These are phyloP conservation scores for Parnassius apollo DNA, from an alignment of 2,888 invertebrate species.

Conservation along the genomic window DNA sequence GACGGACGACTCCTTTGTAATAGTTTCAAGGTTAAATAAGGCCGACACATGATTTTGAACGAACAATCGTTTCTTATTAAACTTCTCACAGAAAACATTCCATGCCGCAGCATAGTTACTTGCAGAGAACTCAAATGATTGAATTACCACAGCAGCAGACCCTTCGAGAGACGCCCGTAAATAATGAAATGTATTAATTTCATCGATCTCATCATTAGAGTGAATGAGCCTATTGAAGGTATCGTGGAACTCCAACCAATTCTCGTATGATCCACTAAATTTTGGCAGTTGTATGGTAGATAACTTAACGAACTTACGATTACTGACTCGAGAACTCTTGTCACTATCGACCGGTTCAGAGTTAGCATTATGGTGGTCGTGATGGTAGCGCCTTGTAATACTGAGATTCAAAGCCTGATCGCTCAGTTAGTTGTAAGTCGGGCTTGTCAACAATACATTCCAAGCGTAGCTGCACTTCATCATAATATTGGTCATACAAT, in stretches of 20 bases:
- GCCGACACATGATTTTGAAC: constrained; percentile 27
- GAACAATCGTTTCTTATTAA: constrained; percentile 4
- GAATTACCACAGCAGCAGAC: constrained; percentile 25
- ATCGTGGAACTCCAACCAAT: constrained; percentile 37
- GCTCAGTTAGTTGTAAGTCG: not conserved
- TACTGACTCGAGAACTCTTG: too few species aligned
- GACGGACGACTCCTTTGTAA: constrained; percentile 10
- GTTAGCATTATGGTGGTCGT: too few species aligned
- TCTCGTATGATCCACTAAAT: constrained; percentile 31
- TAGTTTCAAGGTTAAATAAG: constrained; percentile 27
- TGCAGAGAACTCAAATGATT: constrained; percentile 27
- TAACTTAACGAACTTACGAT: too few species aligned
- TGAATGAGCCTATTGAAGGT: constrained; percentile 33
- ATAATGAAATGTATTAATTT: constrained; percentile 1
- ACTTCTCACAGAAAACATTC: constrained; percentile 24
- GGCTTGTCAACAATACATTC: not conserved
- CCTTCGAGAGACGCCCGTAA: constrained; percentile 8
- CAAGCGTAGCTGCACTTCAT: constrained; percentile 29
- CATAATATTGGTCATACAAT: constrained; percentile 30
- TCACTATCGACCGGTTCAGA: too few species aligned
- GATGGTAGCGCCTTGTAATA: too few species aligned
- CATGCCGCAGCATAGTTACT: constrained; percentile 26
- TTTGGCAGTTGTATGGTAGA: constrained; percentile 26
- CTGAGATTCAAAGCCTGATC: not conserved
- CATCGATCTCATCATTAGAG: not conserved